Conservation (phyloP, 2,888 invertebrate species). For the Cynaeus angustus region DNA sequence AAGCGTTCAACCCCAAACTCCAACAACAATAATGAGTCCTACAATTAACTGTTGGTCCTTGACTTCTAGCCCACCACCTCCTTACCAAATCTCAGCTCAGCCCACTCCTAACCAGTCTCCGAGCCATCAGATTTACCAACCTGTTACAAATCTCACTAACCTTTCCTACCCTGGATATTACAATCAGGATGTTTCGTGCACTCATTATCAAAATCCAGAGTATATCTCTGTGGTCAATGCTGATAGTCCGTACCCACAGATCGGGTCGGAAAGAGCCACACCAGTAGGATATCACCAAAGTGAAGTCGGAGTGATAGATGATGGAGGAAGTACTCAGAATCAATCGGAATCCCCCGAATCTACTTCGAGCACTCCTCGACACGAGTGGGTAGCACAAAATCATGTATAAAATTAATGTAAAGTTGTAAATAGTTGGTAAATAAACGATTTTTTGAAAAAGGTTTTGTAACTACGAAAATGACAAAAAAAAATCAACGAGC, state of each 20-base stretch:
- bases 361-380: slow-evolving; percentile 62
- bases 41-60: slow-evolving; percentile 71
- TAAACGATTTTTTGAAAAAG: not conserved
- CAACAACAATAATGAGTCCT: slow-evolving; percentile 66
- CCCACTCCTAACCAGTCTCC: slow-evolving; percentile 69
- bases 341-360: slow-evolving; percentile 63
- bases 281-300: slow-evolving; percentile 64
- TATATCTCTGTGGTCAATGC: slow-evolving; percentile 66
- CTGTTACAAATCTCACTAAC: slow-evolving; percentile 67
- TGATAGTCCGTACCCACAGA: slow-evolving; percentile 63
- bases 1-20: slow-evolving; percentile 67
- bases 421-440: slow-evolving; percentile 42
- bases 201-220: slow-evolving; percentile 68
- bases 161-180: slow-evolving; percentile 69
- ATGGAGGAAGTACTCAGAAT: slow-evolving; percentile 54
- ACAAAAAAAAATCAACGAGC: not conserved
- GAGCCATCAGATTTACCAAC: slow-evolving; percentile 68
- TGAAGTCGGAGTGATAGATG: slow-evolving; percentile 61
- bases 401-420: slow-evolving; percentile 50
- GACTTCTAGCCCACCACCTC: slow-evolving; percentile 70
- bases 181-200: slow-evolving; percentile 65
- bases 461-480: not conserved
- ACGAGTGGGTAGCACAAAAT: slow-evolving; percentile 65
- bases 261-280: slow-evolving; percentile 60
- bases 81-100: slow-evolving; percentile 67